A percentile compares a stretch with the other conserved stretches of the same genome.
Conservation (phyloP, 2,888 invertebrate genomes). For the Diplolepis rosae region DNA sequence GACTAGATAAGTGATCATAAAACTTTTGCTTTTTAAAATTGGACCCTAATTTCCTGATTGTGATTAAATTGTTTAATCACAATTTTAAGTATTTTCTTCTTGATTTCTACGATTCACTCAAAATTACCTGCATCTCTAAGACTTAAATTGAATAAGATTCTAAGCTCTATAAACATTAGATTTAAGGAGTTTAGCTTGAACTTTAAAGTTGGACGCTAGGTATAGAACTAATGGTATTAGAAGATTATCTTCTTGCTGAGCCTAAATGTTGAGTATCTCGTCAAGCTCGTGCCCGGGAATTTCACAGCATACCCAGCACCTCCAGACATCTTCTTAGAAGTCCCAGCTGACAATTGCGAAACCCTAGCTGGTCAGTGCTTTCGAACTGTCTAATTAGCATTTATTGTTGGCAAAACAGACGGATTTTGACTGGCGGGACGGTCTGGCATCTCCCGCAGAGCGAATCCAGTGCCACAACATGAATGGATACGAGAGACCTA, state of each 20-base stretch:
- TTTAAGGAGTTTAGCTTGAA: no score
- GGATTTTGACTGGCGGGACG: slow-evolving; percentile 24
- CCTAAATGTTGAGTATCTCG: not conserved
- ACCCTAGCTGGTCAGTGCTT: slow-evolving; percentile 28
- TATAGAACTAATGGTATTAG: not conserved
- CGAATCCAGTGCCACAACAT: not conserved
- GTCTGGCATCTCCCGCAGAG: not conserved
- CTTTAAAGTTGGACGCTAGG: no score
- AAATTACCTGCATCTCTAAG: no score
- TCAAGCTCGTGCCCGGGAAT: not conserved
- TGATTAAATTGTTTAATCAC: no score
- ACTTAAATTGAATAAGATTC: no score
- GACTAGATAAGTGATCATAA: not conserved
- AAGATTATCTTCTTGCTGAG: not conserved
- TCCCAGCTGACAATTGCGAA: not conserved
- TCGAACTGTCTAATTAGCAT: slow-evolving; percentile 55
- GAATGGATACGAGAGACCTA: not conserved
- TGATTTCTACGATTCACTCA: no score
- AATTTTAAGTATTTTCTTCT: no score
- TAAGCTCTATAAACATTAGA: no score
- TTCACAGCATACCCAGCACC: slow-evolving; percentile 11
- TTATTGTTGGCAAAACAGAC: slow-evolving; percentile 64
- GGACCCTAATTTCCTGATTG: no score
- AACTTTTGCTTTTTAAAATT: not conserved
- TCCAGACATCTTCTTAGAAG: not conserved